Conservation (phyloP, 2,797 vertebrate species). For the Craterocephalus amniculus region DNA sequence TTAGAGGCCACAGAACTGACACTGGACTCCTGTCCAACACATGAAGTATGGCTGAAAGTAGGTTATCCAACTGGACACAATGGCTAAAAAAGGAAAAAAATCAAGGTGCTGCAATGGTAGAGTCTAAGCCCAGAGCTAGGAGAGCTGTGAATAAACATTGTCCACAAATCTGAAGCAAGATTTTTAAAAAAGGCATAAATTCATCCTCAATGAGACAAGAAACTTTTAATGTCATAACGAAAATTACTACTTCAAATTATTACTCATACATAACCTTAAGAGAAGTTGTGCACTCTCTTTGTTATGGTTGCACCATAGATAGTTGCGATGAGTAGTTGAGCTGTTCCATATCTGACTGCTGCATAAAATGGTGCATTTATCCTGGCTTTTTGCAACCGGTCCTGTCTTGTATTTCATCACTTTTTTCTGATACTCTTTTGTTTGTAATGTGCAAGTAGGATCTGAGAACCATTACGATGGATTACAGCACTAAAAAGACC, state of each 20-base stretch:
- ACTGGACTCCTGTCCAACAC: background rate
- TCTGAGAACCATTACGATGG: slow-evolving; percentile 50
- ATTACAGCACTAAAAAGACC: slow-evolving; percentile 57
- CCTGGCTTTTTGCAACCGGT: slow-evolving; percentile 53
- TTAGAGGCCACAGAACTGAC: background rate
- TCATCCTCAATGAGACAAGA: background rate
- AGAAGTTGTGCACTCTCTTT: background rate
- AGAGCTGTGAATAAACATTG: background rate
- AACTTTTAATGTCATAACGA: background rate
- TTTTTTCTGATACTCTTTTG: slow-evolving; percentile 37
- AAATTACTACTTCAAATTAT: background rate
- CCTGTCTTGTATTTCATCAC: slow-evolving; percentile 25
- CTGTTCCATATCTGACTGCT: slow-evolving; percentile 37
- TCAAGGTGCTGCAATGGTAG: too few relatives aligned
- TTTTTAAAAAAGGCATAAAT: background rate
- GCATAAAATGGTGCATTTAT: slow-evolving; percentile 42
- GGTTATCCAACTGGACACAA: background rate
- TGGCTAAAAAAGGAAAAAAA: too few relatives aligned
- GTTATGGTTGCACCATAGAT: slow-evolving; percentile 6
- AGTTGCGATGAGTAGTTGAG: slow-evolving; percentile 16
- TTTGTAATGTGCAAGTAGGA: slow-evolving; percentile 39
- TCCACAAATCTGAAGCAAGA: background rate
- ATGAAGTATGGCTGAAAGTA: background rate
- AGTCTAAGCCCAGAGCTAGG: background rate
- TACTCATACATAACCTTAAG: background rate